Percentiles rank a stretch among this genome's conserved stretches.
phyloP scores from a whole-genome alignment of 2,797 vertebrate genomes.

The Lithobates pipiens region DNA sequence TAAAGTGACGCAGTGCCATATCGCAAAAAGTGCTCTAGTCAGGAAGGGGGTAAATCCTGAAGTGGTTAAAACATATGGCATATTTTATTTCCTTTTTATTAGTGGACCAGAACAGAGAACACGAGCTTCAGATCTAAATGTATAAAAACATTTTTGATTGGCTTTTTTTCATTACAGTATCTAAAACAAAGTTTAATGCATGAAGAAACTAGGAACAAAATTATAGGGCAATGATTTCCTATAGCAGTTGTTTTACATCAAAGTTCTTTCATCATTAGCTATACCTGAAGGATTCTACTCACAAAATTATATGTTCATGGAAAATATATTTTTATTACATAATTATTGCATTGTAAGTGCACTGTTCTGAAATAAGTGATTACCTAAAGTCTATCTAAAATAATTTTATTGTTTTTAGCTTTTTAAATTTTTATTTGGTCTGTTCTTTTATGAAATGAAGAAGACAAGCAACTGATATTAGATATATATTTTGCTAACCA shows the following conservation, averaged over 20 bases:
- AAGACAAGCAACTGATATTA: conserved; percentile 7
- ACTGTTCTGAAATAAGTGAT: conserved; percentile 36
- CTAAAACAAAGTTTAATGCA: conserved; percentile 20
- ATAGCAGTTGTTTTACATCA: conserved; percentile 51
- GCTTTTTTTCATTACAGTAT: conserved; percentile 18
- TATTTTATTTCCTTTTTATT: neutral
- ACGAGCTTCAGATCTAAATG: conserved; percentile 14
- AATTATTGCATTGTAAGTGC: conserved; percentile 41
- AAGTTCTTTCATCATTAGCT: conserved; percentile 42
- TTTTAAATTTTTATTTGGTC: conserved; percentile 32
- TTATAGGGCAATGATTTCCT: conserved; percentile 52
- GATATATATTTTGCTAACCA: conserved; percentile 35
- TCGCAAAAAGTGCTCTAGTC: too few relatives aligned
- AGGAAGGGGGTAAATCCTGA: too few relatives aligned
- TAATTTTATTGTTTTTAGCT: conserved; percentile 37
- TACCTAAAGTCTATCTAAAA: conserved; percentile 28
- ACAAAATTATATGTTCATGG: conserved; percentile 51
- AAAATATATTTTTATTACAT: conserved; percentile 54
- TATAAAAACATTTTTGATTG: neutral
- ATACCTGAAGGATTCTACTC: conserved; percentile 46
- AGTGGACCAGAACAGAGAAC: neutral
- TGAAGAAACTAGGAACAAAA: conserved; percentile 9
- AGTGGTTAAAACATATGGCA: too few relatives aligned
- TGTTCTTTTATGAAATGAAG: conserved; percentile 24
- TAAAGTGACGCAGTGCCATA: too few relatives aligned